Evolutionary conservation across 2,888 invertebrate species (phyloP).

Genomic region (Synanthedon vespiformis): DNA sequence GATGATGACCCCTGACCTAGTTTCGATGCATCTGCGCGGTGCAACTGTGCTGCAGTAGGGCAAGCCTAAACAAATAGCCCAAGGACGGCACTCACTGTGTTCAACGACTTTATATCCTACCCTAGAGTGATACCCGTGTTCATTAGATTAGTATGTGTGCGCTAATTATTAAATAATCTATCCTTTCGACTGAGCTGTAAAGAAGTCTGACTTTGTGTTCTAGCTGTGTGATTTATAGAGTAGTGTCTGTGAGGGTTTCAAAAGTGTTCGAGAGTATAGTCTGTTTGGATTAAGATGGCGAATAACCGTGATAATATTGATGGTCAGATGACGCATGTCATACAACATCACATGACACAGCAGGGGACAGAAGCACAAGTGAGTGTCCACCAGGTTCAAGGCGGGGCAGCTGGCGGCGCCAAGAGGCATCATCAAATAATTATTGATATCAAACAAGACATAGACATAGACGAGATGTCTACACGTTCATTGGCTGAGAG

Average conservation of each 20-base stretch:
- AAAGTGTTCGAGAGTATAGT: slow-evolving; percentile 18
- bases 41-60: slow-evolving; percentile 36
- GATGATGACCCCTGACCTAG: slow-evolving; percentile 57
- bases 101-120: slow-evolving; percentile 19
- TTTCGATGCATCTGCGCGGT: slow-evolving; percentile 50
- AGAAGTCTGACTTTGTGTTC: slow-evolving; percentile 36
- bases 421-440: slow-evolving; percentile 65
- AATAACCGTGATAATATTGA: slow-evolving; percentile 44
- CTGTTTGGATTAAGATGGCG: slow-evolving; percentile 42
- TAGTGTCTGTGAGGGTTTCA: slow-evolving; percentile 9
- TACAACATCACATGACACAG: slow-evolving; percentile 55
- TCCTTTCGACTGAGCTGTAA: slow-evolving; percentile 35
- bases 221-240: slow-evolving; percentile 10
- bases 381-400: slow-evolving; percentile 58
- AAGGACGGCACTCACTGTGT: slow-evolving; percentile 24
- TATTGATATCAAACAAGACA: slow-evolving; percentile 64
- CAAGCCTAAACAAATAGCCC: slow-evolving; percentile 15
- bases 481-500: slow-evolving; percentile 62
- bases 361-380: slow-evolving; percentile 53
- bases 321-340: slow-evolving; percentile 54
- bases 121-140: slow-evolving; percentile 54
- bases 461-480: slow-evolving; percentile 60
- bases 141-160: slow-evolving; percentile 44
- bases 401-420: slow-evolving; percentile 44
- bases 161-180: slow-evolving; percentile 24